Conservation (phyloP, 2,797 vertebrate genomes). For the Sebastes matsubarae region DNA sequence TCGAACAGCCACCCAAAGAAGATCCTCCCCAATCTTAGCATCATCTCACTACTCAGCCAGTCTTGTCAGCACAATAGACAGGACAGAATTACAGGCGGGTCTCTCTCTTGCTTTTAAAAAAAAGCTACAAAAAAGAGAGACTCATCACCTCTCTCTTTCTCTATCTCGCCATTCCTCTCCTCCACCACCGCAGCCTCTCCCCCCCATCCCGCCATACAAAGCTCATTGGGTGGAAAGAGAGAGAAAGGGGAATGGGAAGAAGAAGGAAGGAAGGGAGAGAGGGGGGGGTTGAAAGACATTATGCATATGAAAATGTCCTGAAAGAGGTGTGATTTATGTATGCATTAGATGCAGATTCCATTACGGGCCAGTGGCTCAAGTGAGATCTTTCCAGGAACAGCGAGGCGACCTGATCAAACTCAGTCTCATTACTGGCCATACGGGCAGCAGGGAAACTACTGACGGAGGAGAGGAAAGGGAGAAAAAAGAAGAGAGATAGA, state of each 20-base stretch:
- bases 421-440: constrained; percentile 97
- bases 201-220: constrained; percentile 57
- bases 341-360: constrained; percentile 99
- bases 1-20: constrained; percentile 91
- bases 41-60: constrained; percentile 77
- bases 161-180: constrained; percentile 45
- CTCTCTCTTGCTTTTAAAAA: constrained; percentile 61
- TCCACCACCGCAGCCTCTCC: constrained; percentile 5
- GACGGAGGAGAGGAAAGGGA: constrained; percentile 45
- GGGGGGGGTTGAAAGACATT: constrained; percentile 88
- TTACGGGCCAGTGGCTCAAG: constrained; percentile 97
- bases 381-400: constrained; percentile 97
- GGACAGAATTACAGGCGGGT: constrained; percentile 94
- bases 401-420: constrained; percentile 98
- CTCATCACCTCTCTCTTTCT: constrained; percentile 66
- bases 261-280: neutral
- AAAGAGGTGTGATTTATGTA: constrained; percentile 99
- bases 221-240: constrained; percentile 90
- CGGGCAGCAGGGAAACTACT: constrained; percentile 82
- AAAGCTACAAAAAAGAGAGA: constrained; percentile 73
- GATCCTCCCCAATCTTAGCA: constrained; percentile 87
- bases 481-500: constrained; percentile 78
- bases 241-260: constrained; percentile 83
- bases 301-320: constrained; percentile 99
- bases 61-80: constrained; percentile 94